These are phyloP conservation scores for Choloepus didactylus DNA, from an alignment of 2,797 vertebrate genomes.

Conservation along the genomic window DNA sequence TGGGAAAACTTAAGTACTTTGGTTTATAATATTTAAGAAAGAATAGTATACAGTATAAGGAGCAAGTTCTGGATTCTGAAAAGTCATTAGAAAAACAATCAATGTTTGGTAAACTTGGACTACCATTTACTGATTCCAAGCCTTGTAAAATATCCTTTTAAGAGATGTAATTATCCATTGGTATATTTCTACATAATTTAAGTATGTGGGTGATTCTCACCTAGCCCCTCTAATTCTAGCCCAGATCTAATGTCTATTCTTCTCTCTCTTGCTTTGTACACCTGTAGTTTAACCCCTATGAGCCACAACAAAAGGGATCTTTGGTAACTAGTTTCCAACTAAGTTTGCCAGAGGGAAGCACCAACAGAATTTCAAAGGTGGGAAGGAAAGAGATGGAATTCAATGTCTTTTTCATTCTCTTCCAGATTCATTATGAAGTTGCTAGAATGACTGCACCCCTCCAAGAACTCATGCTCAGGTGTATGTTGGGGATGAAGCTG, in stretches of 20 bases:
- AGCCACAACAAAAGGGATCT: too few species aligned
- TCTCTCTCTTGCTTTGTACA: not conserved
- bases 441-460: not conserved
- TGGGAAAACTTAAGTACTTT: not conserved
- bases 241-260: not conserved
- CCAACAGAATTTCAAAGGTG: fast-evolving
- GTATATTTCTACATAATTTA: not conserved
- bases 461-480: too few species aligned
- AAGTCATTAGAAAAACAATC: not conserved
- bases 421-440: too few species aligned
- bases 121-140: not conserved
- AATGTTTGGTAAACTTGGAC: not conserved
- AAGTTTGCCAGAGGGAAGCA: not conserved
- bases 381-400: not conserved
- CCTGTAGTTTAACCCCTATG: not conserved
- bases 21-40: not conserved
- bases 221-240: not conserved
- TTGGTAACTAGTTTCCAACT: not conserved
- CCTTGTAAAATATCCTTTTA: not conserved
- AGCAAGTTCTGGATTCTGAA: not conserved
- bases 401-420: not conserved
- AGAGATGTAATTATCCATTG: too few species aligned
- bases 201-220: fast-evolving
- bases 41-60: not conserved
- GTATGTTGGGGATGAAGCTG: not conserved